Conservation (phyloP, 2,888 invertebrate genomes). For the Dolichopus griseipennis region DNA sequence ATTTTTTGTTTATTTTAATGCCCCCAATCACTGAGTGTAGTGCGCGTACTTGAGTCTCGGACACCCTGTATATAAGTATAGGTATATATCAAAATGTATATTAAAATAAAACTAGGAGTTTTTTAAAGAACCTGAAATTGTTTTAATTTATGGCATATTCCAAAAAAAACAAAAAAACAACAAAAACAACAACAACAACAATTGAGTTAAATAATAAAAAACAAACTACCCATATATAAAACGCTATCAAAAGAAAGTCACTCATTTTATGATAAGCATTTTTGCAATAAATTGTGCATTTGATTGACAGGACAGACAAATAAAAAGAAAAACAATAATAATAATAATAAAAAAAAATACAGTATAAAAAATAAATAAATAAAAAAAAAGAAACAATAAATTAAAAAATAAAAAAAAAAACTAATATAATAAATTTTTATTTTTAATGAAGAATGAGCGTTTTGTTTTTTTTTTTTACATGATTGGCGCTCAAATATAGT, state of each 20-base stretch:
- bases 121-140: not conserved
- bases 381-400: too few species aligned
- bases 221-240: not conserved
- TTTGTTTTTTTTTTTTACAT: not conserved
- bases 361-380: not conserved
- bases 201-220: too few species aligned
- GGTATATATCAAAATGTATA: not conserved
- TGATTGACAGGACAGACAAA: conserved; percentile 3
- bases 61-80: not conserved
- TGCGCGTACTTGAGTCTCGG: too few species aligned
- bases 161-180: not conserved
- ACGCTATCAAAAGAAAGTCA: conserved; percentile 1
- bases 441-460: not conserved
- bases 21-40: too few species aligned
- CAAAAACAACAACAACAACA: too few species aligned
- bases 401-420: not conserved
- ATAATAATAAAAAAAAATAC: not conserved
- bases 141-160: conserved; percentile 1
- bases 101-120: not conserved
- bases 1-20: too few species aligned
- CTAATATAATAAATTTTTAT: not conserved
- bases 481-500: conserved; percentile 1
- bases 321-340: not conserved
- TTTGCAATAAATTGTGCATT: conserved; percentile 6
- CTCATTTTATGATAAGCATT: conserved; percentile 1